phyloP scores from a whole-genome alignment of 2,888 invertebrate species.

The Dilophus febrilis region DNA sequence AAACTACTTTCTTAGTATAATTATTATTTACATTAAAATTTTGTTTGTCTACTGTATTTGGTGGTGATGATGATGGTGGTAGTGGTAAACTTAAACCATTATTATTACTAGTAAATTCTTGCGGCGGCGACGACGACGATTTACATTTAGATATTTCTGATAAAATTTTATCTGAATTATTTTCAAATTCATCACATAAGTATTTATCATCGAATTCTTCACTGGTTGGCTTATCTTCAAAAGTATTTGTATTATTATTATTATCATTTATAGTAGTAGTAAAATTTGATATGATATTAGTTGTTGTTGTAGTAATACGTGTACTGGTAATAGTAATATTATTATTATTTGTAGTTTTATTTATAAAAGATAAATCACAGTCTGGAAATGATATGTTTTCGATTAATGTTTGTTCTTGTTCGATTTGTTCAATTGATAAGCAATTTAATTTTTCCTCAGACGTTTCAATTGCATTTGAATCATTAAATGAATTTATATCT shows the following conservation, averaged over 20 bases:
- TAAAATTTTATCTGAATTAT: conserved; percentile 3
- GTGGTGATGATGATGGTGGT: background rate
- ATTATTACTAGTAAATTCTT: background rate
- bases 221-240: background rate
- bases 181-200: conserved; percentile 5
- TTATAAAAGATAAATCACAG: conserved; percentile 12
- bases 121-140: background rate
- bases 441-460: too few relatives aligned
- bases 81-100: background rate
- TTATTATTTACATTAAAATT: too few relatives aligned
- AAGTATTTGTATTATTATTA: conserved; percentile 1
- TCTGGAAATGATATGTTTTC: conserved; percentile 20
- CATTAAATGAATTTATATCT: too few relatives aligned
- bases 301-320: too few relatives aligned
- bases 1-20: too few relatives aligned
- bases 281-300: too few relatives aligned
- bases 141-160: background rate
- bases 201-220: conserved; percentile 4
- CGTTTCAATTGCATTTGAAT: too few relatives aligned
- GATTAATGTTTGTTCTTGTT: conserved; percentile 15
- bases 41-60: too few relatives aligned
- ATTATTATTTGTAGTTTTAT: background rate
- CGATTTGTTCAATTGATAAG: too few relatives aligned
- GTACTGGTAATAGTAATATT: too few relatives aligned
- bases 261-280: background rate